These are phyloP conservation scores for Mactra quadrangularis DNA, from an alignment of 1,140 invertebrate genomes.

Conservation along the genomic window DNA sequence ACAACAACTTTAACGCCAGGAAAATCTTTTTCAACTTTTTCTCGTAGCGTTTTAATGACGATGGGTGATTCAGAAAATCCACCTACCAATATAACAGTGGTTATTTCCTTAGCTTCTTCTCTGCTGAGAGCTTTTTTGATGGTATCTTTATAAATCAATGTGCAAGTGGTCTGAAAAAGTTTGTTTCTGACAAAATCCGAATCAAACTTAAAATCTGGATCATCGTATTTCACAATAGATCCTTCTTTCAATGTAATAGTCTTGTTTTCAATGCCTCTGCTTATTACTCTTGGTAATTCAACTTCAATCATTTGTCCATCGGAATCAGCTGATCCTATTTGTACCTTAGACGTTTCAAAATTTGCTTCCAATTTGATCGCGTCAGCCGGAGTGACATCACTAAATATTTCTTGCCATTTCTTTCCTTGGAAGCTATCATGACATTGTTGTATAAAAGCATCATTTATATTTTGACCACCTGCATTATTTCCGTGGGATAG, in stretches of 20 bases:
- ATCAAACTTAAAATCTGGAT: slow-evolving; percentile 3
- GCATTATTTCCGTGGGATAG: background rate
- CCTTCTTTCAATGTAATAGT: slow-evolving; percentile 10
- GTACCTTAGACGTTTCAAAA: slow-evolving; percentile 38
- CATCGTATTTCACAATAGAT: background rate
- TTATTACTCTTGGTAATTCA: slow-evolving; percentile 2
- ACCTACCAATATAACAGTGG: slow-evolving; percentile 28
- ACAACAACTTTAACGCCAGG: slow-evolving; percentile 17
- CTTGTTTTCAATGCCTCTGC: background rate
- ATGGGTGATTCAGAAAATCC: slow-evolving; percentile 45
- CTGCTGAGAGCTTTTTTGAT: slow-evolving; percentile 8
- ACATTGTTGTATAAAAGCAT: slow-evolving; percentile 39
- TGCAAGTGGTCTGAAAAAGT: slow-evolving; percentile 20
- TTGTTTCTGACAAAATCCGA: background rate
- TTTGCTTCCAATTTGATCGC: slow-evolving; percentile 46
- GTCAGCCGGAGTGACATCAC: slow-evolving; percentile 5
- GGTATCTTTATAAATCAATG: background rate
- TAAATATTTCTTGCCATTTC: slow-evolving; percentile 8
- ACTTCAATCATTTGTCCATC: slow-evolving; percentile 15
- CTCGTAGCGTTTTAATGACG: slow-evolving; percentile 11
- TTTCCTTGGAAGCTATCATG: slow-evolving; percentile 34
- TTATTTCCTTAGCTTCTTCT: background rate
- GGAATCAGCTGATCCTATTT: slow-evolving; percentile 4
- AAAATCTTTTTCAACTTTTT: slow-evolving; percentile 6
- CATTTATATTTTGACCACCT: slow-evolving; percentile 51